These are phyloP conservation scores for Chouioia cunea DNA, from an alignment of 2,888 invertebrate species.

Conservation along the genomic window DNA sequence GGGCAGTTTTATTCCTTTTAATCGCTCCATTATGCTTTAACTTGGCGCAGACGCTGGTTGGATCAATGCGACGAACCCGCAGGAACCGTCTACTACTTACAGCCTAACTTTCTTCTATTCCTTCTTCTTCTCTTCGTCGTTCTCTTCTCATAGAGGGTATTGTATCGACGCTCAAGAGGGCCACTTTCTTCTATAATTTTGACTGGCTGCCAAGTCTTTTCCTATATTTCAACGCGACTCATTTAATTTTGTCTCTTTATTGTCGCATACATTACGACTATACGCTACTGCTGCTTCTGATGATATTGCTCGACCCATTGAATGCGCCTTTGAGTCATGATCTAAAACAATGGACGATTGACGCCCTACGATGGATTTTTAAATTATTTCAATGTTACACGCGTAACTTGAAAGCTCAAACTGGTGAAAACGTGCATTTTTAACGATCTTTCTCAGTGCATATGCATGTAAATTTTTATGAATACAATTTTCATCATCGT, in stretches of 20 bases:
- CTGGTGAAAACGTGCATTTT: too few relatives aligned
- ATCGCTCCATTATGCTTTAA: constrained; percentile 43
- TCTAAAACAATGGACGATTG: too few relatives aligned
- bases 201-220: constrained; percentile 30
- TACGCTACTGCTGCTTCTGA: too few relatives aligned
- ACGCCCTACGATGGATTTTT: too few relatives aligned
- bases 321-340: too few relatives aligned
- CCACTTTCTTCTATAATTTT: constrained; percentile 24
- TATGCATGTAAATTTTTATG: too few relatives aligned
- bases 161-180: constrained; percentile 2
- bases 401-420: too few relatives aligned
- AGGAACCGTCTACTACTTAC: not conserved
- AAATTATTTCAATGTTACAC: too few relatives aligned
- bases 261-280: constrained; percentile 21
- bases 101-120: not conserved
- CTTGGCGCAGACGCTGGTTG: not conserved
- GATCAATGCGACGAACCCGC: constrained; percentile 17
- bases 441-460: too few relatives aligned
- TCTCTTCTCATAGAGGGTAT: constrained; percentile 29
- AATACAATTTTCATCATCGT: too few relatives aligned
- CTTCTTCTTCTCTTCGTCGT: constrained; percentile 25
- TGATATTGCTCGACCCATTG: too few relatives aligned
- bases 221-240: constrained; percentile 26
- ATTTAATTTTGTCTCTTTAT: constrained; percentile 38
- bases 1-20: constrained; percentile 46